phyloP scores from a whole-genome alignment of 2,888 invertebrate genomes.

The Spodoptera exigua region DNA sequence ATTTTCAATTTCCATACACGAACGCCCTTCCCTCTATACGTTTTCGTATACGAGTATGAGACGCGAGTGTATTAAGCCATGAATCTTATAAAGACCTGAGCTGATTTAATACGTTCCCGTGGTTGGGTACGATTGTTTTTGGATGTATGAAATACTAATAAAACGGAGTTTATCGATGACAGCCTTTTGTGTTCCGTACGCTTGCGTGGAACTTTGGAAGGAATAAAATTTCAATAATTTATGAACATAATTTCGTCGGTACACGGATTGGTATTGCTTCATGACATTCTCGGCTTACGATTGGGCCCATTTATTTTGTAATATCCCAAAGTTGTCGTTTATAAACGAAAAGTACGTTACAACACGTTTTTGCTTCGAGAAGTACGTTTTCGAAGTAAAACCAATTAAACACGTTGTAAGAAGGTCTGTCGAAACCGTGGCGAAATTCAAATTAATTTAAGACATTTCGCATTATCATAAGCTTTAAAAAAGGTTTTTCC shows the following conservation, averaged over 20 bases:
- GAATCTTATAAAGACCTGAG: conserved; percentile 85
- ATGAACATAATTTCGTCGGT: conserved; percentile 48
- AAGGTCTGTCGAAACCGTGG: conserved; percentile 58
- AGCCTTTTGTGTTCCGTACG: conserved; percentile 34
- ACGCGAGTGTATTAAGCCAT: conserved; percentile 84
- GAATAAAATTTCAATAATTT: conserved; percentile 54
- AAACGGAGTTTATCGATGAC: conserved; percentile 60
- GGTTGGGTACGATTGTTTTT: conserved; percentile 67
- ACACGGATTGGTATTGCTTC: conserved; percentile 42
- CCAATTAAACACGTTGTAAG: conserved; percentile 55
- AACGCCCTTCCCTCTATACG: conserved; percentile 81
- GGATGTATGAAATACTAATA: conserved; percentile 62
- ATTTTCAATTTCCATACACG: conserved; percentile 89
- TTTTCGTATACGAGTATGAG: conserved; percentile 81
- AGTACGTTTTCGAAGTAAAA: conserved; percentile 33
- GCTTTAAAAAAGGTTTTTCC: conserved; percentile 65
- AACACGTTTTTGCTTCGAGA: conserved; percentile 2
- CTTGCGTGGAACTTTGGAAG: conserved; percentile 47
- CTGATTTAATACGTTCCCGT: conserved; percentile 76
- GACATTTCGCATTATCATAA: conserved; percentile 65
- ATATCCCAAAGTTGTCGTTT: conserved; percentile 21
- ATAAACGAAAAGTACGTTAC: conserved; percentile 17
- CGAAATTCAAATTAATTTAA: conserved; percentile 66
- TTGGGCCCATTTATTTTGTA: conserved; percentile 26
- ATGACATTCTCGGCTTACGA: conserved; percentile 34